Evolutionary conservation across 2,888 invertebrate species (phyloP).

Genomic region (Alloplasta piceator): DNA sequence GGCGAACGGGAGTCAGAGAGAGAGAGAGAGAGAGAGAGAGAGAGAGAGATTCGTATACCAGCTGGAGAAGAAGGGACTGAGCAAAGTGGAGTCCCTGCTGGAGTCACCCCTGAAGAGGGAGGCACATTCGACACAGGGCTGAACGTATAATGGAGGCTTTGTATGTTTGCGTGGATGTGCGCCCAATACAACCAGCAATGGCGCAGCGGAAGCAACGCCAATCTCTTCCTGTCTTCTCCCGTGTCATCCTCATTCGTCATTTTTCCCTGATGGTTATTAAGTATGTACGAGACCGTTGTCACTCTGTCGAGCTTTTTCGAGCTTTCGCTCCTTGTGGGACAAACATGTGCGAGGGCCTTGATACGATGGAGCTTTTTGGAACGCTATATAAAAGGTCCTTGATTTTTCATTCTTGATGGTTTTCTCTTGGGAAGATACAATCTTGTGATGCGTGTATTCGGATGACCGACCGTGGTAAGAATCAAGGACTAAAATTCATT

Average conservation of each 20-base stretch:
- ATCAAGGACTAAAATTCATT: too few relatives aligned
- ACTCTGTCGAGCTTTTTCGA: too few relatives aligned
- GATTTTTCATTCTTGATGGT: too few relatives aligned
- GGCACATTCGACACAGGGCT: slow-evolving; percentile 16
- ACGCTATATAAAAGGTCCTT: too few relatives aligned
- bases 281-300: slow-evolving; percentile 1
- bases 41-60: slow-evolving; percentile 14
- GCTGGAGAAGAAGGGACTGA: slow-evolving; percentile 28
- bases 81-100: slow-evolving; percentile 42
- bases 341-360: too few relatives aligned
- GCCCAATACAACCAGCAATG: slow-evolving; percentile 30
- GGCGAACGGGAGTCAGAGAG: slow-evolving; percentile 17
- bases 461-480: too few relatives aligned
- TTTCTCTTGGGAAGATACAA: too few relatives aligned
- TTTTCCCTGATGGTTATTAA: slow-evolving; percentile 13
- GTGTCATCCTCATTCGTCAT: slow-evolving; percentile 40
- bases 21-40: slow-evolving; percentile 29
- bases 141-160: not conserved
- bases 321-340: too few relatives aligned
- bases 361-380: too few relatives aligned
- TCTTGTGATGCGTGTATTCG: too few relatives aligned
- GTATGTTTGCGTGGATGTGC: not conserved
- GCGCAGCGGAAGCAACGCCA: slow-evolving; percentile 28
- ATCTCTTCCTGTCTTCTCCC: slow-evolving; percentile 9
- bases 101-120: slow-evolving; percentile 30